Base-by-base conservation (phyloP, 53 echinoderm and acorn worm genomes). In the Apostichopus leukothele region DNA sequence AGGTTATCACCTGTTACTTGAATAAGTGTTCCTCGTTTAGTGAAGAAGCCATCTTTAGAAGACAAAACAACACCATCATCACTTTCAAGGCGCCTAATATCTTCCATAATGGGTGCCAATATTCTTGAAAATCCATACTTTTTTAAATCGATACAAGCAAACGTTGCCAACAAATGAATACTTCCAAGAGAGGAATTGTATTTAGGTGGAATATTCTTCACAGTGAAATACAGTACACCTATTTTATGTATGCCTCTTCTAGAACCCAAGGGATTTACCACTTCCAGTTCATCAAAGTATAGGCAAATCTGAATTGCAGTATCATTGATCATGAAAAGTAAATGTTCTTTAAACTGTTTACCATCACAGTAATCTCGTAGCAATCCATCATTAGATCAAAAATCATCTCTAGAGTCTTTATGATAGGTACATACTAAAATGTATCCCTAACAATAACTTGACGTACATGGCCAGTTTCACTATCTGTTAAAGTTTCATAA, bases 281-380 rank as follows among this genome's bases (percentile, higher is more conserved):
- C 92, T 19, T 90, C 92, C 21, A 74, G 74, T 74, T 92, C 92
- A 90, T 92, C 90, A 90, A 81, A 88, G 57, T 53, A 92, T 16
- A 92, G 27, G n/a, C 78, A 87, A 54, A 90, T 83, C 74, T 92
- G 88, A 73, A 90, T 10, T 16, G 84, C 23, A 9, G 8, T 39
- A 25, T 20, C 22, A 10, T 59, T 9, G 10, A 26, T 20, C 59
- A 50, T 60, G 11, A 75, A 60, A 13, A 90, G 74, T 5, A 74
- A 59, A 21, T 90, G 90, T 10, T 61, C 51, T 23, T 86, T 74
- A 16, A 73, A 90, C 61, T 84, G 76, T 18, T 52, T 16, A n/a
- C 90, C 85, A 84, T 90, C 90, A 90, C 90, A 90, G 21, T 54
- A 90, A 51, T 75, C 75, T 90, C 84, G 74, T 74, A 90, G 20